These are phyloP conservation scores for Aurelia aurita complex sp. Pacific DNA, from an alignment of 30 jellyfish, hydroid and myxozoan genomes.

Conservation along the genomic window DNA sequence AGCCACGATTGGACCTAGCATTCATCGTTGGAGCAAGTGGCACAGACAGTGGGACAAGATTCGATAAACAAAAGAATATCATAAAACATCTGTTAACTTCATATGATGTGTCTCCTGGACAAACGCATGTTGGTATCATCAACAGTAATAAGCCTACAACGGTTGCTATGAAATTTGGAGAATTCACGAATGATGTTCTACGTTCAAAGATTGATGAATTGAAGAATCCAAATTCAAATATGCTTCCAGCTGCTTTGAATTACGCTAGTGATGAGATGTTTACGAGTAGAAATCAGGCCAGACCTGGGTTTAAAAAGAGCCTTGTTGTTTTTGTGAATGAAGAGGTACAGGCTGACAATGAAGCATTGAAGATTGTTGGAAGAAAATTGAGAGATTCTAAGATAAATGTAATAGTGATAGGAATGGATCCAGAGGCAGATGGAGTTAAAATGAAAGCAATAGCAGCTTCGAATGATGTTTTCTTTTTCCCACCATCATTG, in stretches of 20 bases:
- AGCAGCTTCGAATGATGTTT: slow-evolving; percentile 63
- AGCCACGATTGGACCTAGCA: slow-evolving; percentile 73
- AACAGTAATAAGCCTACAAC: slow-evolving; percentile 41
- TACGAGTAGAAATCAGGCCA: slow-evolving; percentile 71
- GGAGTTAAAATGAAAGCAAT: slow-evolving; percentile 10
- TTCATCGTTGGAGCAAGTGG: slow-evolving; percentile 80
- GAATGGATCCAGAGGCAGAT: slow-evolving; percentile 46
- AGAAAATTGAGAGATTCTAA: slow-evolving; percentile 44
- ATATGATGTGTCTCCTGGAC: slow-evolving; percentile 56
- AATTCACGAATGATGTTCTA: slow-evolving; percentile 15
- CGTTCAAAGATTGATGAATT: slow-evolving; percentile 4
- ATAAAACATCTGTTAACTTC: slow-evolving; percentile 65
- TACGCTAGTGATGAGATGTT: slow-evolving; percentile 54
- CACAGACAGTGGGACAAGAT: slow-evolving; percentile 16
- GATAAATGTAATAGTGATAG: slow-evolving; percentile 65
- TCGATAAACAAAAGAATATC: slow-evolving; percentile 54
- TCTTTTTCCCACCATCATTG: slow-evolving; percentile 82
- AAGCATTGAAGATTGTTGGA: slow-evolving; percentile 40
- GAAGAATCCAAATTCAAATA: neutral
- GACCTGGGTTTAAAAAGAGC: slow-evolving; percentile 75
- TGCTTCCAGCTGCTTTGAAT: slow-evolving; percentile 29
- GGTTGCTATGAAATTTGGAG: slow-evolving; percentile 66
- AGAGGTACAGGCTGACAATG: slow-evolving; percentile 28
- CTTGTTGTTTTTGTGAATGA: slow-evolving; percentile 79
- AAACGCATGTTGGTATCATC: slow-evolving; percentile 77